These are phyloP conservation scores for Hippoglossus hippoglossus DNA, from an alignment of 2,797 vertebrate genomes.

Conservation along the genomic window DNA sequence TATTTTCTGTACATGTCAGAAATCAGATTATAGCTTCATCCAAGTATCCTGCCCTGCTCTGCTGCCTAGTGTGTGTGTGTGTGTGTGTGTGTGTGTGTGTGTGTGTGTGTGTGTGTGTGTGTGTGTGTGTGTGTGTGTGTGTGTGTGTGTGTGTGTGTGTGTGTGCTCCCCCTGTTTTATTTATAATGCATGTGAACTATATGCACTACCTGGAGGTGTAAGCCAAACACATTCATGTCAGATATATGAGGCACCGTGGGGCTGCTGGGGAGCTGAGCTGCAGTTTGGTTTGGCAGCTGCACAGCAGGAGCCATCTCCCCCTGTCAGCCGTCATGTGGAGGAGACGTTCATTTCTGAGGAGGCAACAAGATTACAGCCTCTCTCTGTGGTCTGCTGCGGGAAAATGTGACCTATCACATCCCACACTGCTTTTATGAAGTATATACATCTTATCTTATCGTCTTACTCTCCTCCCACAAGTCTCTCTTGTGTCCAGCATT, in stretches of 20 bases:
- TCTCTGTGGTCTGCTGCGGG: too few relatives aligned
- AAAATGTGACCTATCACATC: too few relatives aligned
- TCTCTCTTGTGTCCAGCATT: too few relatives aligned
- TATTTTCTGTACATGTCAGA: background rate
- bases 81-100: background rate
- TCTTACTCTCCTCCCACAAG: too few relatives aligned
- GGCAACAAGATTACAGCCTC: background rate
- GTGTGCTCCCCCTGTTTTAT: constrained; percentile 33
- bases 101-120: background rate
- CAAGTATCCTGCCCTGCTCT: background rate
- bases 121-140: background rate
- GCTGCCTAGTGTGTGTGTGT: background rate
- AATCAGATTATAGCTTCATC: background rate
- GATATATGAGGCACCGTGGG: constrained; percentile 53
- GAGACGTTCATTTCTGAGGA: constrained; percentile 13
- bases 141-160: background rate
- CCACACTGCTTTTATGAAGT: too few relatives aligned
- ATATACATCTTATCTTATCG: too few relatives aligned
- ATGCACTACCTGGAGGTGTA: constrained; percentile 49
- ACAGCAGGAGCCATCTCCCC: constrained; percentile 37
- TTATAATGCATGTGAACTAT: constrained; percentile 37
- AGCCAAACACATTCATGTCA: constrained; percentile 60
- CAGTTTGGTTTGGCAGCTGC: constrained; percentile 53
- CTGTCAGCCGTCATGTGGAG: constrained; percentile 18
- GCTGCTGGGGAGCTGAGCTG: constrained; percentile 27